A percentile compares a stretch with the other conserved stretches of the same genome.
Evolutionary conservation across 2,113 vertebrate species (phyloP).

Genomic region (Chamaea fasciata): DNA sequence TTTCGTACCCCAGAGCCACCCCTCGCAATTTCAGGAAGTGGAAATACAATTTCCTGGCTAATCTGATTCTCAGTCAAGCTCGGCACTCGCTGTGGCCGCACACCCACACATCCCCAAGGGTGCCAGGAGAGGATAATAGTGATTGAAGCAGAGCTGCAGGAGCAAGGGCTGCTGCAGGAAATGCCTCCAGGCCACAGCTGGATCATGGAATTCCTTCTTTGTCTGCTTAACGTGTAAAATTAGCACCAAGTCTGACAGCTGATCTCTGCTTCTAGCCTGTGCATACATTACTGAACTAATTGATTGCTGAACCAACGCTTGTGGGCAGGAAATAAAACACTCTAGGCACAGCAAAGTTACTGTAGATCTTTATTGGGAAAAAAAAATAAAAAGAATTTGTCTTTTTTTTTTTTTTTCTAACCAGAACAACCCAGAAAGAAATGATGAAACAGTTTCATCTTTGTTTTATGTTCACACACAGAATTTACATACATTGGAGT

Average conservation of each 20-base stretch:
- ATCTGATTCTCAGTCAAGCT: not conserved
- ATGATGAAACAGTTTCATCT: not conserved
- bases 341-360: constrained; percentile 37
- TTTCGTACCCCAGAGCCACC: not conserved
- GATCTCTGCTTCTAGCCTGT: not conserved
- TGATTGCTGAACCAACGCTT: not conserved
- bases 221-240: not conserved
- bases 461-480: constrained; percentile 6
- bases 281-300: not conserved
- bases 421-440: constrained; percentile 65
- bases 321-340: constrained; percentile 63
- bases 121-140: not conserved
- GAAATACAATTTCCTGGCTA: not conserved
- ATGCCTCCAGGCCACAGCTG: not conserved
- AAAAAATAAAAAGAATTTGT: constrained; percentile 12
- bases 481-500: constrained; percentile 37
- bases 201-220: not conserved
- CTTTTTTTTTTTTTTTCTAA: constrained; percentile 42
- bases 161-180: not conserved
- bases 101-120: not conserved
- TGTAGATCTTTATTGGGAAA: constrained; percentile 62
- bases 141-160: not conserved
- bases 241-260: not conserved
- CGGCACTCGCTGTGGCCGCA: not conserved
- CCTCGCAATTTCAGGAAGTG: not conserved